phyloP scores from a whole-genome alignment of 1,140 invertebrate genomes.

The Monochamus saltuarius region DNA sequence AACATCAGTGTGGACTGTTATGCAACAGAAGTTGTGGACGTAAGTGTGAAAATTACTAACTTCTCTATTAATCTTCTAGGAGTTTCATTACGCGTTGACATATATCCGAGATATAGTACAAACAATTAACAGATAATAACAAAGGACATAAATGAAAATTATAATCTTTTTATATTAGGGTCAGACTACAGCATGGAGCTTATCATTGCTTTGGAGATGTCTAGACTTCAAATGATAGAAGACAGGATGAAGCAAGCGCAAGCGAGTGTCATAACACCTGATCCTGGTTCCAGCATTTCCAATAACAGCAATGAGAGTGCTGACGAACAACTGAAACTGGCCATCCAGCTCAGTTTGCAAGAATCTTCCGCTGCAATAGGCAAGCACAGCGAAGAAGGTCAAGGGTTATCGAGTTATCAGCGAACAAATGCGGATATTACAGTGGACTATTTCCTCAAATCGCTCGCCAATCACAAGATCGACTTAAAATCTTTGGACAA shows the following conservation, averaged over 20 bases:
- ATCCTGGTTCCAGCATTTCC: conserved; percentile 48
- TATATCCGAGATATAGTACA: too few species aligned
- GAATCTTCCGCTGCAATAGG: conserved; percentile 43
- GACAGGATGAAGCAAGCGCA: conserved; percentile 55
- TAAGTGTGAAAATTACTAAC: conserved; percentile 7
- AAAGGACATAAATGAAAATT: background rate
- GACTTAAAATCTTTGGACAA: conserved; percentile 46
- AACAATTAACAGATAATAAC: too few species aligned
- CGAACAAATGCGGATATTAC: conserved; percentile 56
- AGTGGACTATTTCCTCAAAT: conserved; percentile 59
- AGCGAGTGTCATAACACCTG: conserved; percentile 39
- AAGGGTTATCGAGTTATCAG: conserved; percentile 38
- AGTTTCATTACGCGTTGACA: too few species aligned
- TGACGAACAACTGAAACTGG: conserved; percentile 56
- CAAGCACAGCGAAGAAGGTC: conserved; percentile 28
- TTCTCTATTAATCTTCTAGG: too few species aligned
- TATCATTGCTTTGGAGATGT: conserved; percentile 71
- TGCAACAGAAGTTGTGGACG: conserved; percentile 40
- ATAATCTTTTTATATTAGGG: conserved; percentile 29
- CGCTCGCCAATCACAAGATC: conserved; percentile 52
- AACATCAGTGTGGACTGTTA: conserved; percentile 43
- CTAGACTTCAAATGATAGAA: conserved; percentile 67
- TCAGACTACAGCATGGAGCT: conserved; percentile 65
- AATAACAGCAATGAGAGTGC: conserved; percentile 43
- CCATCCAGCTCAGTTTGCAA: conserved; percentile 56